Conservation (phyloP, 2,113 vertebrate genomes). For the Bubo bubo region DNA sequence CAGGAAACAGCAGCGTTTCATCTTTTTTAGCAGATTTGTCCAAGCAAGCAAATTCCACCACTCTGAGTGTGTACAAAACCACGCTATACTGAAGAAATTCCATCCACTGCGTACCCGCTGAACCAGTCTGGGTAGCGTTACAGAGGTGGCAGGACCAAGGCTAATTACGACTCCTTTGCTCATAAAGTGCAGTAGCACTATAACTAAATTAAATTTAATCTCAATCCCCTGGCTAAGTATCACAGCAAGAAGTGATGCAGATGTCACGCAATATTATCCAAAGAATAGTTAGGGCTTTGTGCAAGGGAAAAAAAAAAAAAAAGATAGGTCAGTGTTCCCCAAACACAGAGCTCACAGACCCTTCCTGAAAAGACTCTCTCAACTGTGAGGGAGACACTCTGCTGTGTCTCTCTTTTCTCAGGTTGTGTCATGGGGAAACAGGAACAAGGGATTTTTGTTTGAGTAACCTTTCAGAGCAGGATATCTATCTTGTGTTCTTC, state of each 20-base stretch:
- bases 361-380: conserved; percentile 40
- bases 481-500: neutral
- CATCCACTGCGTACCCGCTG: neutral
- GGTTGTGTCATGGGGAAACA: neutral
- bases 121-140: neutral
- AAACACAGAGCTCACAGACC: conserved; percentile 14
- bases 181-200: neutral
- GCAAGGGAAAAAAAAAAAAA: neutral
- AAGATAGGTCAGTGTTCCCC: neutral
- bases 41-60: conserved; percentile 46
- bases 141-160: neutral
- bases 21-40: conserved; percentile 12
- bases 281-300: conserved; percentile 21
- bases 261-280: neutral
- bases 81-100: neutral
- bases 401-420: conserved; percentile 4
- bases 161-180: neutral
- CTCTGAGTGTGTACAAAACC: neutral
- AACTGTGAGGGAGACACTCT: neutral
- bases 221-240: neutral
- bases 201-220: neutral
- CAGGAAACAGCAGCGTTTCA: neutral
- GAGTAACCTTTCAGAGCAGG: conserved; percentile 7
- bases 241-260: neutral
- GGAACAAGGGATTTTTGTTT: conserved; percentile 50